phyloP scores from a whole-genome alignment of 2,113 vertebrate species.

The Ornithorhynchus anatinus region DNA sequence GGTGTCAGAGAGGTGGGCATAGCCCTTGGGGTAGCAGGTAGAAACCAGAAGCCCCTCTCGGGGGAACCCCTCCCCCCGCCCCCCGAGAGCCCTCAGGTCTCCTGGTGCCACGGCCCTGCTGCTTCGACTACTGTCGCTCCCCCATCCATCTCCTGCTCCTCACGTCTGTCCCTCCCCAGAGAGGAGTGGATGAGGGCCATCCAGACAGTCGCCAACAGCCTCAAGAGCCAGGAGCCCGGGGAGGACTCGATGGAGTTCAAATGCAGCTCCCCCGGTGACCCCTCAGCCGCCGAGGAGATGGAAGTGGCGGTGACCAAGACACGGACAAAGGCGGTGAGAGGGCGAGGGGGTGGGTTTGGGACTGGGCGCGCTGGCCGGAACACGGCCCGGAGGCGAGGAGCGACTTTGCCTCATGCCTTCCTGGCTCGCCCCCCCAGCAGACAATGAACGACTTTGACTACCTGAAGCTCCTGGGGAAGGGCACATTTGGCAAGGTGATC shows the following conservation, averaged over 20 bases:
- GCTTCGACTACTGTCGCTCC: slow-evolving; percentile 23
- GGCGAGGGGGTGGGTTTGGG: neutral
- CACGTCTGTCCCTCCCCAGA: slow-evolving; percentile 42
- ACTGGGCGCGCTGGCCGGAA: neutral
- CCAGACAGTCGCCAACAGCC: slow-evolving; percentile 90
- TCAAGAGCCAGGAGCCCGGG: slow-evolving; percentile 80
- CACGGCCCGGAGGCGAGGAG: no score
- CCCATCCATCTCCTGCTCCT: neutral
- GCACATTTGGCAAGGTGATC: slow-evolving; percentile 96
- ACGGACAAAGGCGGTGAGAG: slow-evolving; percentile 86
- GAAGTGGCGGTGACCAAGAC: slow-evolving; percentile 84
- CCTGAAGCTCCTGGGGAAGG: slow-evolving; percentile 93
- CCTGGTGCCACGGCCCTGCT: neutral
- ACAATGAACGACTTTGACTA: slow-evolving; percentile 97
- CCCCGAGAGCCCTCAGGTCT: neutral
- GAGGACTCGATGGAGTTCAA: slow-evolving; percentile 86
- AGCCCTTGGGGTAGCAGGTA: no score
- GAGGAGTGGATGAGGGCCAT: slow-evolving; percentile 94
- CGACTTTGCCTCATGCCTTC: neutral
- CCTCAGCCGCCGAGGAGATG: slow-evolving; percentile 81
- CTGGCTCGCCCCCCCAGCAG: slow-evolving; percentile 52
- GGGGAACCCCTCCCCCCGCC: neutral
- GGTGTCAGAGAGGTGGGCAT: no score
- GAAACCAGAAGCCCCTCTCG: neutral
- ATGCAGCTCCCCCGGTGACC: slow-evolving; percentile 81